Evolutionary conservation across 2,888 invertebrate genomes (phyloP).

Genomic region (Eulithis testata): DNA sequence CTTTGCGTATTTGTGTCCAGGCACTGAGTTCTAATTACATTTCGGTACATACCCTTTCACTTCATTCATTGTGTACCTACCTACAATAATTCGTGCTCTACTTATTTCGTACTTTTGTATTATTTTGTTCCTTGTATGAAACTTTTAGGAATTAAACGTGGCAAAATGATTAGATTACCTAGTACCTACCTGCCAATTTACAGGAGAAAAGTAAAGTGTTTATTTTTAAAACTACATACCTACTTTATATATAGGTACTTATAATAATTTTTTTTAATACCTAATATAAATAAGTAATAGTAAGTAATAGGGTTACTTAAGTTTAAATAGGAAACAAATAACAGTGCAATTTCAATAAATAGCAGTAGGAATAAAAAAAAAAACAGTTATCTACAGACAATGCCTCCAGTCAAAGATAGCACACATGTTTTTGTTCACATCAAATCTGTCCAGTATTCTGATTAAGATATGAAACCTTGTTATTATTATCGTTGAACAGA

Average conservation of each 20-base stretch:
- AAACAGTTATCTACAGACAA: background rate
- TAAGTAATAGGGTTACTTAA: too few species aligned
- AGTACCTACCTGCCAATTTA: too few species aligned
- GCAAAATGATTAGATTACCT: slow-evolving; percentile 8
- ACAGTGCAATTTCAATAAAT: too few species aligned
- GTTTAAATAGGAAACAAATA: too few species aligned
- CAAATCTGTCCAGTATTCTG: slow-evolving; percentile 22
- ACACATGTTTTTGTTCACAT: slow-evolving; percentile 25
- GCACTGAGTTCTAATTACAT: slow-evolving; percentile 54
- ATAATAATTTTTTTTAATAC: too few species aligned
- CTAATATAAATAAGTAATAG: background rate
- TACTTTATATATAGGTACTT: too few species aligned
- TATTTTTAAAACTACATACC: too few species aligned
- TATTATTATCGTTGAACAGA: slow-evolving; percentile 34
- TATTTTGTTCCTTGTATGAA: slow-evolving; percentile 45
- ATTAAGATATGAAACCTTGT: slow-evolving; percentile 32
- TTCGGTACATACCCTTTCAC: slow-evolving; percentile 80
- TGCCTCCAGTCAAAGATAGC: slow-evolving; percentile 2
- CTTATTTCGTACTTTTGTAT: slow-evolving; percentile 67
- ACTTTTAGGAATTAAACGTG: slow-evolving; percentile 37
- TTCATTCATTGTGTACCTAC: slow-evolving; percentile 75
- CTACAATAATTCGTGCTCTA: slow-evolving; percentile 79
- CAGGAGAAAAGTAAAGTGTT: too few species aligned
- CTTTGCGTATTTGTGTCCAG: slow-evolving; percentile 40
- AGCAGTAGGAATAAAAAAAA: too few species aligned